Evolutionary conservation across 2,888 invertebrate species (phyloP), one percentile per base, ranked within the genome.

Genomic region (Diplazon laetatorius): DNA sequence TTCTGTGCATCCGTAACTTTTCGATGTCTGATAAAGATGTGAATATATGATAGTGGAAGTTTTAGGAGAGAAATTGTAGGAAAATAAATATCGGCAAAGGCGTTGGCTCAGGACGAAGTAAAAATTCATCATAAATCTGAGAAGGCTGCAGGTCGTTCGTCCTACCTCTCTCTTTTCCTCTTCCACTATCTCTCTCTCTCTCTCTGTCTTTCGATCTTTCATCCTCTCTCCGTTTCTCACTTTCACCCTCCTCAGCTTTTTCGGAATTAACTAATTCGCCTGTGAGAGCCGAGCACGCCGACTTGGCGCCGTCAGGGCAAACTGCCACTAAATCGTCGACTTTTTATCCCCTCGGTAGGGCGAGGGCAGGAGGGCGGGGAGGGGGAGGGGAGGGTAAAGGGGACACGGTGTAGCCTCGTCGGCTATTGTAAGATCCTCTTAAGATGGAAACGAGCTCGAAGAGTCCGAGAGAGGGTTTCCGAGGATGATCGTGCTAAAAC

Each of bases 401-500:
- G 70, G 12, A 18, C 57, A 69, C 72, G 69, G 62, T 25, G 50
- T 68, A 62, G 70, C 66, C 74, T 71, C 75, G 55, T 60, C 75
- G 46, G 39, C 71, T 35, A 20, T 16, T 63, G 62, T 62, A 59
- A 55, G 52, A 42, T 63, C 39, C 50, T 63, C 68, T 9, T 10
- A 9, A 4, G 37, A 39, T 59, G 44, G 62, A 69, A 18, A 62
- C 62, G 46, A 52, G 22, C 42, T 20, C 22, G 35, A 25, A 39
- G 55, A 37, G 66, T 57, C 46, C 18, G 68, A 50, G 50, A 76
- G 76, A 82, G 75, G 78, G 80, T 75, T 75, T 74, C 68, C 55
- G 10, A 60, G 80, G 82, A 83, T 85, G 83, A 85, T 85, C 85
- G 82, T 80, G 82, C 82, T 87, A 84, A 87, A 85, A 84, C 85